A percentile compares a stretch with the other conserved stretches of the same genome.
Evolutionary conservation across 2,797 vertebrate species (phyloP).

Genomic region (Anomalospiza imberbis): DNA sequence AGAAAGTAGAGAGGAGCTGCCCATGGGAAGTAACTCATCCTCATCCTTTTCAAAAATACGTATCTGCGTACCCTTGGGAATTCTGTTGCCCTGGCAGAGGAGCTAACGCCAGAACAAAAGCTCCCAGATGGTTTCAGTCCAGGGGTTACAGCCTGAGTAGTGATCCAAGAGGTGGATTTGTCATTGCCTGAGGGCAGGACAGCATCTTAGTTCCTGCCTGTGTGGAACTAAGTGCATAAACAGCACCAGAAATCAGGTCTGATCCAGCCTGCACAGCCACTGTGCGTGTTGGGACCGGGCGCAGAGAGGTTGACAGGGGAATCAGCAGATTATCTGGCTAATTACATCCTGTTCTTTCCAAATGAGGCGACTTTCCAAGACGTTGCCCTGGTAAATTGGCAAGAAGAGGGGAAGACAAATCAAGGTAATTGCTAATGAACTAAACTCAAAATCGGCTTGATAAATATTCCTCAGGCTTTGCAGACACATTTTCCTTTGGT

Average conservation of each 20-base stretch:
- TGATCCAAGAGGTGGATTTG: slow-evolving; percentile 14
- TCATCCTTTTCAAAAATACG: slow-evolving; percentile 25
- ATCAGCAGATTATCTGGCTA: slow-evolving; percentile 55
- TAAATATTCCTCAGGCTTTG: slow-evolving; percentile 32
- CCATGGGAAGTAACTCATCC: slow-evolving; percentile 5
- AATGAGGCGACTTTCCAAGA: slow-evolving; percentile 13
- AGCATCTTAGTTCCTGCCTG: not conserved
- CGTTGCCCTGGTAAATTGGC: slow-evolving; percentile 41
- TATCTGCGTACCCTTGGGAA: not conserved
- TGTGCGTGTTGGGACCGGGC: not conserved
- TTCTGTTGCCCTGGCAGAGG: slow-evolving; percentile 3
- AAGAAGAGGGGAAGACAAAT: slow-evolving; percentile 14
- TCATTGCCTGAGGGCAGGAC: slow-evolving; percentile 36
- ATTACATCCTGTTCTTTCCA: slow-evolving; percentile 56
- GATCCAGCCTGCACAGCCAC: slow-evolving; percentile 36
- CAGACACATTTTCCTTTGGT: not conserved
- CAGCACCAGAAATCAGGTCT: slow-evolving; percentile 37
- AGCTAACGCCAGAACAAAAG: not conserved
- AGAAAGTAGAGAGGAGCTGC: slow-evolving; percentile 23
- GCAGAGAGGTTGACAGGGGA: not conserved
- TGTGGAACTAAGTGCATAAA: not conserved
- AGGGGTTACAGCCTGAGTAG: not conserved
- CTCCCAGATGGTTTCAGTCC: slow-evolving; percentile 25
- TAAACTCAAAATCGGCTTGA: slow-evolving; percentile 15
- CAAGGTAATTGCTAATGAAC: slow-evolving; percentile 43